Evolutionary conservation across 2,888 invertebrate genomes (phyloP), one percentile per base, ranked within the genome.

Genomic region (Tridacna crocea): DNA sequence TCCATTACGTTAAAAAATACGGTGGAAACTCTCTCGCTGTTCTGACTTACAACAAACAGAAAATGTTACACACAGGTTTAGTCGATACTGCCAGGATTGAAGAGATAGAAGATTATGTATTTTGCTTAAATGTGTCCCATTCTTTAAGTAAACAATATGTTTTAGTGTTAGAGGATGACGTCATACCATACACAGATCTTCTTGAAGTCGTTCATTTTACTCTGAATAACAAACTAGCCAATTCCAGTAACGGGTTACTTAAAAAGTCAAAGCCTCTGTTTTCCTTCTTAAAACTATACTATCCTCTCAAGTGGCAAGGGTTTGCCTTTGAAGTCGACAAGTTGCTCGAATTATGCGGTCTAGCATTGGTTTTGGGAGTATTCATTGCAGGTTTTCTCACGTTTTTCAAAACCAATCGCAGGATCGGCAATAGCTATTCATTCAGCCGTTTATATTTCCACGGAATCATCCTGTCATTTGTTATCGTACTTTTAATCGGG

Each of bases 21-120:
- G 66, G 65, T 17, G 19, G 26, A 19, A 75, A 51, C 48, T 51
- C 51, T 27, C n/a, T 75, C 8, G 65, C 48, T 27, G 26, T 51
- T 19, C 15, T n/a, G n/a, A 17, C 55, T 46, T 10, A 13, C 10
- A 48, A 48, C 6, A 27, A 26, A 13, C 36, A 47, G 12, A 65
- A 10, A 6, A 19, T 75, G n/a, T 19, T 47, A 24, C 48, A 68
- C 19, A 68, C 36, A 19, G 51, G 63, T 8, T 63, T 68, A 22
- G 22, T 55, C 17, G 65, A 75, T 55, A 66, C 19, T 24, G 47
- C 51, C 26, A 24, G 75, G 22, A 48, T 46, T 13, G 17, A 19
- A 24, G 75, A 75, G 63, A 75, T 46, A 68, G 75, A 75, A 27
- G 75, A 75, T 24, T 75, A 75, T 15, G 51, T 66, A 22, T 75